Evolutionary conservation across 2,888 invertebrate genomes (phyloP).

Genomic region (Amphiduros pacificus): DNA sequence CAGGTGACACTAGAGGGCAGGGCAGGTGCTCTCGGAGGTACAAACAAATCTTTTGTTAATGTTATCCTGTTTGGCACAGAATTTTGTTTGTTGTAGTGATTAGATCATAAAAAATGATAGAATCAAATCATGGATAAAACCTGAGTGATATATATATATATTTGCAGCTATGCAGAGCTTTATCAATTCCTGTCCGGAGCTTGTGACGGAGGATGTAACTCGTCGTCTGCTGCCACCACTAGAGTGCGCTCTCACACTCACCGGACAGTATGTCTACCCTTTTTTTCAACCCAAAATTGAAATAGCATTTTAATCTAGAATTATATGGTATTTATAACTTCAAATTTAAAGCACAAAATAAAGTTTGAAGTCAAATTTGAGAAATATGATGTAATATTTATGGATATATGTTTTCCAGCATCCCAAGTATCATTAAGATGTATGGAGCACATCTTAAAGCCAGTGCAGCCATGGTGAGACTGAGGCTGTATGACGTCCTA

Average conservation of each 20-base stretch:
- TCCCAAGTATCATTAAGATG: constrained; percentile 56
- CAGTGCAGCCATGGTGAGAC: constrained; percentile 87
- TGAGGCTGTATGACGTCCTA: constrained; percentile 88
- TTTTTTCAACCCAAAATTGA: background rate
- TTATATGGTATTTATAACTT: too few species aligned
- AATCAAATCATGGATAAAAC: too few species aligned
- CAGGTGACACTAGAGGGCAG: constrained; percentile 89
- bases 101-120: too few species aligned
- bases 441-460: constrained; percentile 76
- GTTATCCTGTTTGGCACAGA: too few species aligned
- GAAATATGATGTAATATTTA: too few species aligned
- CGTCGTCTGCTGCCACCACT: constrained; percentile 86
- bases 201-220: constrained; percentile 89
- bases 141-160: too few species aligned
- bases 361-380: too few species aligned
- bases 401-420: constrained; percentile 37
- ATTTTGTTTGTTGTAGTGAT: too few species aligned
- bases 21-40: constrained; percentile 85
- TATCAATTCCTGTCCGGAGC: constrained; percentile 81
- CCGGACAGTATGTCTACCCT: constrained; percentile 76
- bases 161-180: constrained; percentile 84
- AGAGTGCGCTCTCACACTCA: constrained; percentile 92
- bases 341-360: too few species aligned
- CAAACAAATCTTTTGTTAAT: too few species aligned
- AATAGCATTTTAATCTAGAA: too few species aligned